Percentiles rank a stretch among this genome's conserved stretches.
These are phyloP conservation scores for Cephus runcator DNA, from an alignment of 2,888 invertebrate species.

Conservation along the genomic window DNA sequence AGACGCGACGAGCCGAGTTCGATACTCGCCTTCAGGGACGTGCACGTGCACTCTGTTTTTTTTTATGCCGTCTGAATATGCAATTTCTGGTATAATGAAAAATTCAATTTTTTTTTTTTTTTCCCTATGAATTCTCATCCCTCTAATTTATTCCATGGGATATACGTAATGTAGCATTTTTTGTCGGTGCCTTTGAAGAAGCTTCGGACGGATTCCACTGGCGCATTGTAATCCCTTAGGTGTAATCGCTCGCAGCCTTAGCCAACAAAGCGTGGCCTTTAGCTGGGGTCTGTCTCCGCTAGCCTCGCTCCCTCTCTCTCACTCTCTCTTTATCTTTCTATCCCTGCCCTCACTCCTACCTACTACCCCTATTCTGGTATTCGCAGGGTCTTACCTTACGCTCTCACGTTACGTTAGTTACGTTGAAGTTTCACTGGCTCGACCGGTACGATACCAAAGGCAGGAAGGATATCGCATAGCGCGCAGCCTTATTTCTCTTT, in stretches of 20 bases:
- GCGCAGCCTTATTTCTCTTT: neutral
- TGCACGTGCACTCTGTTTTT: neutral
- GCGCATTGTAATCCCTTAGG: neutral
- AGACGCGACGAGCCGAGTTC: neutral
- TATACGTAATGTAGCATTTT: neutral
- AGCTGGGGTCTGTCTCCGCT: constrained; percentile 14
- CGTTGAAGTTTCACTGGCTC: constrained; percentile 28
- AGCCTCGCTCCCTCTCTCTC: neutral
- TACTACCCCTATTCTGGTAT: constrained; percentile 21
- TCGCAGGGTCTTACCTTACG: constrained; percentile 10
- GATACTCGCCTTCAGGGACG: neutral
- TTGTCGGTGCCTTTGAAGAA: neutral
- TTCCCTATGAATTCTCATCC: neutral
- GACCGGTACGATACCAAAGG: constrained; percentile 22
- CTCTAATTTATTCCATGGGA: neutral
- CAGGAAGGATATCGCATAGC: neutral
- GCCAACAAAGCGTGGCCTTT: constrained; percentile 22
- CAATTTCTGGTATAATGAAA: neutral
- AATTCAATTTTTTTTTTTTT: neutral
- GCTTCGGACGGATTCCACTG: neutral
- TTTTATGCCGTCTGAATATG: neutral
- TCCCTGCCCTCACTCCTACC: neutral
- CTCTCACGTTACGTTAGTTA: constrained; percentile 20
- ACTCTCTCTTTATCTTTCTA: neutral
- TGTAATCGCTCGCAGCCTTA: neutral